Evolutionary conservation across 2,113 vertebrate genomes (phyloP), one percentile per base, ranked within the genome.

Genomic region (Ibidorhyncha struthersii): DNA sequence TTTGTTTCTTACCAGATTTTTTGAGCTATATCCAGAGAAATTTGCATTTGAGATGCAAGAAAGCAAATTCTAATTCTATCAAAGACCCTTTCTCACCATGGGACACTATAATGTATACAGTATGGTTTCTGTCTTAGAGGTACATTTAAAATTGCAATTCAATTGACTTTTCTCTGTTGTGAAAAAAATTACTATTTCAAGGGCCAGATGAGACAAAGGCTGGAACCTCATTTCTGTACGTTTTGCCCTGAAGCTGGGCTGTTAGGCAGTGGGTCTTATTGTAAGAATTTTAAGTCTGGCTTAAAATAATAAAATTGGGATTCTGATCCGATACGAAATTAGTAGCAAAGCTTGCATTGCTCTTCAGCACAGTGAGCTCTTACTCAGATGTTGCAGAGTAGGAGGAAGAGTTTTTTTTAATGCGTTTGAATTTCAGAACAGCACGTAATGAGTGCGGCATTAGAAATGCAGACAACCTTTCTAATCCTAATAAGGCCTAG

Each of bases 11-110:
- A 67, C 53, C 23, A 73, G 58, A 58, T 83, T 84, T 89, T 95
- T 96, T 92, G 61, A 95, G 63, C 87, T 73, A 26, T 90, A 89
- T 96, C 61, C 53, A 90, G 87, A 91, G 63, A 89, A 80, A 94
- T 96, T 69, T 97, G 95, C 93, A 77, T 97, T 63, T 40, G 83
- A 92, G 47, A 96, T 93, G 70, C 66, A 91, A 81, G 70, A 90
- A 91, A 90, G 45, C 40, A 76, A 67, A 82, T 95, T 82, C 80
- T 78, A 65, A 86, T 62, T 95, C 70, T 95, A 50, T 94, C 90
- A 90, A 95, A 98, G 91, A 87, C 36, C n/a, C 56, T 58, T 84
- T 94, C 53, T 91, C n/a, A 40, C 87, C 18, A 43, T 95, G 80
- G 87, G 79, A 80, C 25, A 5, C 90, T 82, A 12, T 82, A 76